These are phyloP conservation scores for Keiferia lycopersicella DNA, from an alignment of 2,888 invertebrate species.

Conservation along the genomic window DNA sequence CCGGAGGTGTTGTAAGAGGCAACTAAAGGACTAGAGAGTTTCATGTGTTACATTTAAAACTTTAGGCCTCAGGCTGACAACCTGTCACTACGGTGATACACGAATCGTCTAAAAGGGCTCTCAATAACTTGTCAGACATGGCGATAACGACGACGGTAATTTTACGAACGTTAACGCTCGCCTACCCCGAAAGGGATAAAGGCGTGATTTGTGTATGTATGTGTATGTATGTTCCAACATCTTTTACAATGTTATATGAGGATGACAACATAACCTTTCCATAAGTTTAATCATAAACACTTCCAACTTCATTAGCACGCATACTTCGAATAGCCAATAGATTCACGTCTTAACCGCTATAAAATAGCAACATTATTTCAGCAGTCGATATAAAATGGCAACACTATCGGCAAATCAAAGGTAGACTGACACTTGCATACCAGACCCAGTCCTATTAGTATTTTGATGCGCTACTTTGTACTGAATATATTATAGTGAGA, in stretches of 20 bases:
- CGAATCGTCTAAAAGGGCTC: too few species aligned
- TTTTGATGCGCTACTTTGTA: slow-evolving; percentile 14
- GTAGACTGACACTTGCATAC: slow-evolving; percentile 14
- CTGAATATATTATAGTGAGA: not conserved
- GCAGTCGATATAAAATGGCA: not conserved
- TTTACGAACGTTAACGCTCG: too few species aligned
- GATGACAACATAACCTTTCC: not conserved
- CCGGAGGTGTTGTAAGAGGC: too few species aligned
- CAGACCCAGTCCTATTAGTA: slow-evolving; percentile 11
- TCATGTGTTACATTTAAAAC: too few species aligned
- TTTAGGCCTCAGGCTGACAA: too few species aligned
- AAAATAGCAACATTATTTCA: slow-evolving; percentile 4
- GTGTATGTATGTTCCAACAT: too few species aligned
- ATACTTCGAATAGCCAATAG: slow-evolving; percentile 2
- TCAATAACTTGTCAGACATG: too few species aligned
- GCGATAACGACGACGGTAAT: too few species aligned
- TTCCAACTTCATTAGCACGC: slow-evolving; percentile 7
- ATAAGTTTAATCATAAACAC: not conserved
- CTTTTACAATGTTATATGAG: not conserved
- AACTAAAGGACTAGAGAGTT: too few species aligned
- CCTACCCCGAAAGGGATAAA: too few species aligned
- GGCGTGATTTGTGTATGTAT: too few species aligned
- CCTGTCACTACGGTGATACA: too few species aligned
- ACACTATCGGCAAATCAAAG: slow-evolving; percentile 6
- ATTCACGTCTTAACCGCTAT: not conserved